phyloP scores from a whole-genome alignment of 2,797 vertebrate genomes.

The Lates japonicus region DNA sequence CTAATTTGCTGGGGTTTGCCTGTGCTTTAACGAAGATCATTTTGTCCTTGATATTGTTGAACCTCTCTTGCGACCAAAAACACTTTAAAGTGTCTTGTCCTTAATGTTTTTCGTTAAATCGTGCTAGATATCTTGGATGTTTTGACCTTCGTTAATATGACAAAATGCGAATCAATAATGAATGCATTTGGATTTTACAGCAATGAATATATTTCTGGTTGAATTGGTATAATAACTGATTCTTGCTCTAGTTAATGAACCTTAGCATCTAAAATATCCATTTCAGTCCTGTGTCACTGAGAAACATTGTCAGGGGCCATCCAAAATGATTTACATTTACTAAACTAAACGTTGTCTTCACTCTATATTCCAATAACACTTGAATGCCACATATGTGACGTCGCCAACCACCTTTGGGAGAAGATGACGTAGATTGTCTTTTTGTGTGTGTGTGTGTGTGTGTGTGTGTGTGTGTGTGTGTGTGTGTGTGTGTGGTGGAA shows the following conservation, averaged over 20 bases:
- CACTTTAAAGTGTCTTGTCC: no score
- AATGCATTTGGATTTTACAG: no score
- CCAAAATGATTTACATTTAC: not conserved
- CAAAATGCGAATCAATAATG: no score
- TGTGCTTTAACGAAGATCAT: not conserved
- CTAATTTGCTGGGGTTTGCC: not conserved
- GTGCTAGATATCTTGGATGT: no score
- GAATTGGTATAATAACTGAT: no score
- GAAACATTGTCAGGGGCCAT: no score
- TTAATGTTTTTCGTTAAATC: no score
- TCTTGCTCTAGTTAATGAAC: no score
- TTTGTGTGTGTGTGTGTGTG: not conserved
- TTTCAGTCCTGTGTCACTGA: not conserved
- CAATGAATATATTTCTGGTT: not conserved
- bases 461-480: not conserved
- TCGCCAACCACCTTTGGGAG: slow-evolving; percentile 24
- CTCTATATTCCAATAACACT: not conserved
- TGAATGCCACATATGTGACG: slow-evolving; percentile 54
- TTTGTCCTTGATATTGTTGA: not conserved
- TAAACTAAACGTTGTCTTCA: rapidly evolving
- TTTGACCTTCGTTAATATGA: no score
- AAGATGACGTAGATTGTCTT: slow-evolving; percentile 42
- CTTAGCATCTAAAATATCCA: not conserved
- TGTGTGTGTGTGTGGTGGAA: not conserved
- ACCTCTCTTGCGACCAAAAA: not conserved